phyloP scores from a whole-genome alignment of 2,113 vertebrate genomes.

The Lates calcarifer region DNA sequence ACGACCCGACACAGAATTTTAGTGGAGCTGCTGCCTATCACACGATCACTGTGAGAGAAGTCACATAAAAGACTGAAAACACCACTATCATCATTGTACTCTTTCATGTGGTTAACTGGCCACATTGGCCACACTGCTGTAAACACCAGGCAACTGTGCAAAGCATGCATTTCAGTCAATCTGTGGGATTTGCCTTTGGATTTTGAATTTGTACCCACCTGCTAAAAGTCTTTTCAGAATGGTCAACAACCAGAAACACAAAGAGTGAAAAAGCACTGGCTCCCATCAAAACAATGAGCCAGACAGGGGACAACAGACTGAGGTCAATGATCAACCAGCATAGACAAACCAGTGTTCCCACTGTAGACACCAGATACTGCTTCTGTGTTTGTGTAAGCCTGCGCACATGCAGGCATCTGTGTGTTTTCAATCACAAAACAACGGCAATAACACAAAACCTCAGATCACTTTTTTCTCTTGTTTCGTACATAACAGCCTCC shows the following conservation, averaged over 20 bases:
- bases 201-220: constrained; percentile 31
- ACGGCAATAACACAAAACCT: constrained; percentile 10
- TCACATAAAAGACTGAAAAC: constrained; percentile 29
- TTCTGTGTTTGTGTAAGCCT: background rate
- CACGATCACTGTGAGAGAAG: constrained; percentile 6
- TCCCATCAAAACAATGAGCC: constrained; percentile 52
- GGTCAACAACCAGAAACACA: constrained; percentile 57
- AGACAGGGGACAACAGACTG: constrained; percentile 44
- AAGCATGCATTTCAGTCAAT: constrained; percentile 37
- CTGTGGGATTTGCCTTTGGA: constrained; percentile 19
- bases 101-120: constrained; percentile 43
- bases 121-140: constrained; percentile 24
- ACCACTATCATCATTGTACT: constrained; percentile 14
- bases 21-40: background rate
- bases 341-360: constrained; percentile 23
- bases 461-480: background rate
- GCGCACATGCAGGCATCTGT: background rate
- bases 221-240: constrained; percentile 51
- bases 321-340: constrained; percentile 72
- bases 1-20: constrained; percentile 32
- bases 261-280: constrained; percentile 30
- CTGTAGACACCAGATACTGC: background rate
- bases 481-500: background rate
- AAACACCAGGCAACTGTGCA: constrained; percentile 41
- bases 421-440: constrained; percentile 9